Evolutionary conservation across 2,888 invertebrate species (phyloP).

Genomic region (Drosophila differens): DNA sequence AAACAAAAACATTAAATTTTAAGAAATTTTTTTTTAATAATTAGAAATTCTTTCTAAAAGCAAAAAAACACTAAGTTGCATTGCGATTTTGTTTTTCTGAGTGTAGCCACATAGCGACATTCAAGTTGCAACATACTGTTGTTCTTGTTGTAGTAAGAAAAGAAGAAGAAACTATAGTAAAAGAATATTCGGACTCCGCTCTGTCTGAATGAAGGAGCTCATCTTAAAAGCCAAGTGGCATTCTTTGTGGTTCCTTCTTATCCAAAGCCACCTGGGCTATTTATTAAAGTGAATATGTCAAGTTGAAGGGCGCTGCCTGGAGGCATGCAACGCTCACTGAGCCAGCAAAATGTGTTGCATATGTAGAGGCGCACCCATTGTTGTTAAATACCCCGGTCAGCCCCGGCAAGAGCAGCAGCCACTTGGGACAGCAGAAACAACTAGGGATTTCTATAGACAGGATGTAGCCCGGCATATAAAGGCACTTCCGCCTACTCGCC

Average conservation of each 20-base stretch:
- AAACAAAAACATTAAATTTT: background rate
- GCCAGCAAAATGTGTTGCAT: conserved; percentile 56
- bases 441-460: conserved; percentile 67
- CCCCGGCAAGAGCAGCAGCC: background rate
- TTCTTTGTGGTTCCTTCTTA: background rate
- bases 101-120: background rate
- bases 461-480: conserved; percentile 77
- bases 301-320: conserved; percentile 66
- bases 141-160: background rate
- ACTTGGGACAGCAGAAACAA: conserved; percentile 57
- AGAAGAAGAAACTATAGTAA: background rate
- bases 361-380: conserved; percentile 68
- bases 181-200: background rate
- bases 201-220: background rate
- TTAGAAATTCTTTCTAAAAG: background rate
- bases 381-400: conserved; percentile 42
- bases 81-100: background rate
- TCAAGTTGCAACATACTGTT: background rate
- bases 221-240: background rate
- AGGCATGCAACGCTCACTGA: conserved; percentile 57
- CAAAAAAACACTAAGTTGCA: background rate
- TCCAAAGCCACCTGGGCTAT: background rate
- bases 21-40: background rate
- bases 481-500: conserved; percentile 77
- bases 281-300: conserved; percentile 45